A percentile compares a stretch with the other conserved stretches of the same genome.
These are phyloP conservation scores for Malaclemys terrapin DNA, from an alignment of 2,113 vertebrate species.

Conservation along the genomic window DNA sequence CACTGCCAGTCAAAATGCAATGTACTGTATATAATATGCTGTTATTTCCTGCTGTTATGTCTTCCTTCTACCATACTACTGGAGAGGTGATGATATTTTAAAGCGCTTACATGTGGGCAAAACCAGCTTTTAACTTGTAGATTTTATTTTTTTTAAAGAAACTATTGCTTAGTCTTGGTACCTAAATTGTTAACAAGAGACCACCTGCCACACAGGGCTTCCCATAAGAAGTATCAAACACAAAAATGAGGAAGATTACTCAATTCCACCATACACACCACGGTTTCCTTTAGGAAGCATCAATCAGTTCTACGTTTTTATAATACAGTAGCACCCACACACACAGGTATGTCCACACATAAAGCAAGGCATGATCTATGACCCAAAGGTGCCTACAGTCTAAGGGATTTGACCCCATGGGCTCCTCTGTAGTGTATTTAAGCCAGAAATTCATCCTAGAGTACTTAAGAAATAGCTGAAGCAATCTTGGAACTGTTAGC, in stretches of 20 bases:
- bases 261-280: not conserved
- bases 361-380: not conserved
- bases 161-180: not conserved
- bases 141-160: not conserved
- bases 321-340: not conserved
- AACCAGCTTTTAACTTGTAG: not conserved
- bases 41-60: conserved; percentile 16
- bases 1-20: not conserved
- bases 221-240: not conserved
- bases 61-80: conserved; percentile 16
- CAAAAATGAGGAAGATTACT: not conserved
- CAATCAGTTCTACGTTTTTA: not conserved
- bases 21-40: conserved; percentile 4
- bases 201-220: not conserved
- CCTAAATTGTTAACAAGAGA: not conserved
- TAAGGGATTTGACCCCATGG: not conserved
- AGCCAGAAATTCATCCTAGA: too few relatives aligned
- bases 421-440: too few relatives aligned
- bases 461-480: too few relatives aligned
- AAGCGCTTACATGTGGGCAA: not conserved
- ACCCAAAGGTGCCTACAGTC: not conserved
- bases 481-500: too few relatives aligned
- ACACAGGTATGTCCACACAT: not conserved
- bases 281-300: rapidly evolving
- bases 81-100: not conserved